Evolutionary conservation across 2,888 invertebrate species (phyloP), one percentile per base, ranked within the genome.

Genomic region (Diabrotica balteata): DNA sequence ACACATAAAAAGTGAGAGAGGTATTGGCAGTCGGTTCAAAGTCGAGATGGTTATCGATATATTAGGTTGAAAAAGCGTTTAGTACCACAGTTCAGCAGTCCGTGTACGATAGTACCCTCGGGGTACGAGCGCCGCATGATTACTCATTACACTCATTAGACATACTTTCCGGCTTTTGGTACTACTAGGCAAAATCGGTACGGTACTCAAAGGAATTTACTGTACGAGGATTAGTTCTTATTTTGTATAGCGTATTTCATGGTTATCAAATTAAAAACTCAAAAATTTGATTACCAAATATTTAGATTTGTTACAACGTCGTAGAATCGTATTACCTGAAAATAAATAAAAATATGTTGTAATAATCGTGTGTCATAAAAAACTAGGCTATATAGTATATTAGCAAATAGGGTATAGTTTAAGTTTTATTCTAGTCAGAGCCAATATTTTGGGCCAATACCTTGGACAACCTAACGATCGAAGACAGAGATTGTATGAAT

Each of bases 131-230:
- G 66, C 71, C 68, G 73, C 73, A 68, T 72, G 69, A 73, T 75
- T 73, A 75, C 72, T 75, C 75, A 75, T 75, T 75, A 75, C 66
- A 59, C 69, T 69, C 69, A 69, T 69, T 69, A 69, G 69, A 69
- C 59, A 69, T 64, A 69, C 69, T 59, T 62, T 66, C 63, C 63
- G 66, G 50, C 65, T 66, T 32, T 59, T 59, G 46, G 59, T 69
- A 69, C 66, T 69, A 66, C 66, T 58, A 66, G 66, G 69, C 69
- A 64, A 59, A 59, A 63, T 66, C 69, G 63, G 63, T 69, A 69
- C 51, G 50, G 66, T 63, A 69, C 66, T 65, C 50, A 7, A 9
- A 66, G 46, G 65, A 54, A 49, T 63, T 63, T 10, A 5, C 43
- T 63, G 17, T 69, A 69, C 59, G 8, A 46, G 69, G 59, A 11